These are phyloP conservation scores for Rhyacophila evoluta DNA, from an alignment of 2,888 invertebrate genomes.

Conservation along the genomic window DNA sequence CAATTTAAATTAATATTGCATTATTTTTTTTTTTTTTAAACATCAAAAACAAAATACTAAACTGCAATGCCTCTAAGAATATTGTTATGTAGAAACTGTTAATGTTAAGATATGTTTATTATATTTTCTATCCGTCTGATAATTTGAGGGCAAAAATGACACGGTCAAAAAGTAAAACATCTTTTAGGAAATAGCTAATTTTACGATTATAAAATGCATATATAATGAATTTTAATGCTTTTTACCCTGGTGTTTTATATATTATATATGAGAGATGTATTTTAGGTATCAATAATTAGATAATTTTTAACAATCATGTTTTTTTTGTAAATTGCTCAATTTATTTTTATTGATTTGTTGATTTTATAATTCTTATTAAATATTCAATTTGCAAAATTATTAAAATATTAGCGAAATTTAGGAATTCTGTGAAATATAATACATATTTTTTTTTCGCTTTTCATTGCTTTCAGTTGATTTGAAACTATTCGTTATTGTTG, in stretches of 20 bases:
- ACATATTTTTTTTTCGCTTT: not conserved
- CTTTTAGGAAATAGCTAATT: not conserved
- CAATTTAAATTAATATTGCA: too few species aligned
- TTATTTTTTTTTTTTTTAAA: too few species aligned
- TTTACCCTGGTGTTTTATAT: not conserved
- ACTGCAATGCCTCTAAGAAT: too few species aligned
- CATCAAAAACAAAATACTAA: too few species aligned
- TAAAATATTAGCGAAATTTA: constrained; percentile 10
- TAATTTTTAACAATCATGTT: not conserved
- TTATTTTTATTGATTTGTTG: not conserved
- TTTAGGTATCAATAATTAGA: not conserved
- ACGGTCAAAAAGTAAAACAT: not conserved
- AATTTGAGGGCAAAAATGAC: not conserved
- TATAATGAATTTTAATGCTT: not conserved
- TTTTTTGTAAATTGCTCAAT: constrained; percentile 18
- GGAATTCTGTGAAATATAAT: not conserved
- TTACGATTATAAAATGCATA: not conserved
- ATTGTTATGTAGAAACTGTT: too few species aligned
- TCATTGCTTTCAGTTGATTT: not conserved
- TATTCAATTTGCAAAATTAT: not conserved
- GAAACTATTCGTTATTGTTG: not conserved
- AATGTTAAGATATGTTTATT: too few species aligned
- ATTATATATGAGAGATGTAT: not conserved
- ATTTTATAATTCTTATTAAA: not conserved
- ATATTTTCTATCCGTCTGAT: too few species aligned